phyloP scores from a whole-genome alignment of 2,113 vertebrate species.

The Rhinolophus sinicus region DNA sequence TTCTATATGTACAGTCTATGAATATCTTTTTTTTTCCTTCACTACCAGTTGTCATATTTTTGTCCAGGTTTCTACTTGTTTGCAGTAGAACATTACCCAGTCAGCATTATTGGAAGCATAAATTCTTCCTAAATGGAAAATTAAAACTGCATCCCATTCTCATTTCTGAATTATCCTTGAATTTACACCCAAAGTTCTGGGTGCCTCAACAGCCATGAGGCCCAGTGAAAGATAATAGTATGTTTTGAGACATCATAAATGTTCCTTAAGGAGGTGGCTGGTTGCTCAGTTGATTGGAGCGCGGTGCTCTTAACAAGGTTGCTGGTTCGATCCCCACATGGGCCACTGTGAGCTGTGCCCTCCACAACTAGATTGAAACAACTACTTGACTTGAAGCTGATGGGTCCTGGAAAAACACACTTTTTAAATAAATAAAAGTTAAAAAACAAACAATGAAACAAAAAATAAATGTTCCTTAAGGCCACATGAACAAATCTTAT shows the following conservation, averaged over 20 bases:
- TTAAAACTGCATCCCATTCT: conserved; percentile 38
- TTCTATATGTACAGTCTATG: not conserved
- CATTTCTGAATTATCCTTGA: conserved; percentile 59
- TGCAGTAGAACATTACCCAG: not conserved
- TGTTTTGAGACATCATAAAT: conserved; percentile 56
- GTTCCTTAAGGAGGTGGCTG: not conserved
- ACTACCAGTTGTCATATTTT: conserved; percentile 23
- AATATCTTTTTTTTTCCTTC: conserved; percentile 25
- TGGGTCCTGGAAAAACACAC: no score
- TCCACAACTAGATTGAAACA: no score
- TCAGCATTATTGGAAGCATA: conserved; percentile 48
- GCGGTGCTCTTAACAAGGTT: no score
- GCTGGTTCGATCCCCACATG: no score
- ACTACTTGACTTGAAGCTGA: no score
- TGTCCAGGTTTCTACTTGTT: conserved; percentile 18
- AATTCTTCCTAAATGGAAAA: conserved; percentile 53
- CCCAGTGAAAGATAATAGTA: conserved; percentile 4
- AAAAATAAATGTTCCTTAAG: conserved; percentile 39
- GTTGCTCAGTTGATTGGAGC: no score
- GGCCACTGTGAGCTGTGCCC: no score
- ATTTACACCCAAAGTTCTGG: conserved; percentile 39
- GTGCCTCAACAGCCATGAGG: not conserved
- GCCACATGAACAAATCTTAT: conserved; percentile 13
- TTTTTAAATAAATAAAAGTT: no score
- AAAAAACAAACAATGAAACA: no score